Conservation (phyloP, 2,113 vertebrate genomes). For the Brachyhypopomus occidentalis region DNA sequence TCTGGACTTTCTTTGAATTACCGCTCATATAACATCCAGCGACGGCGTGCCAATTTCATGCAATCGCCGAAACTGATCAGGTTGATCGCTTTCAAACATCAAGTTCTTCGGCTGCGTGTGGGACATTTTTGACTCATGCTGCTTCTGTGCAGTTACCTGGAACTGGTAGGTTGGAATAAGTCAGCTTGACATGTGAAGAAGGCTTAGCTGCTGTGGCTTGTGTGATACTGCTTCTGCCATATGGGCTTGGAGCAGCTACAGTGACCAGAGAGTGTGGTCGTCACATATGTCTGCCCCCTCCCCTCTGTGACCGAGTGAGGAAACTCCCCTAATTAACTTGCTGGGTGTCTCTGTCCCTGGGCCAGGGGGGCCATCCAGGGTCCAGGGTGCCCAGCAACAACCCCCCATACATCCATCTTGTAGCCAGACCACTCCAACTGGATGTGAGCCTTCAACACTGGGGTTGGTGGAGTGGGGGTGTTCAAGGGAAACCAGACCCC, state of each 20-base stretch:
- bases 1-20: conserved; percentile 6
- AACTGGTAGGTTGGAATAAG: background rate
- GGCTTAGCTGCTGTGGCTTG: background rate
- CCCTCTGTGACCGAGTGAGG: conserved; percentile 60
- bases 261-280: conserved; percentile 16
- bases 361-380: conserved; percentile 61
- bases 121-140: too few relatives aligned
- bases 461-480: background rate
- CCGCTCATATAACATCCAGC: background rate
- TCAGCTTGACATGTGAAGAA: background rate
- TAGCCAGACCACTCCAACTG: conserved; percentile 44
- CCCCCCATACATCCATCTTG: conserved; percentile 11
- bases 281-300: conserved; percentile 36
- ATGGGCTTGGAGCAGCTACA: conserved; percentile 37
- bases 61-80: background rate
- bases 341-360: conserved; percentile 58
- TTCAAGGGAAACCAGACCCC: conserved; percentile 58
- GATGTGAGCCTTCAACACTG: conserved; percentile 40
- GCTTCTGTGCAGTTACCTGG: background rate
- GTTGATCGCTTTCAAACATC: background rate
- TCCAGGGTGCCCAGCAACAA: conserved; percentile 41
- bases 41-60: background rate
- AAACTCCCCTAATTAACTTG: conserved; percentile 71
- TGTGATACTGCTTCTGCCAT: conserved; percentile 18
- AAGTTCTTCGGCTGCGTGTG: too few relatives aligned